A percentile compares a stretch with the other conserved stretches of the same genome.
phyloP scores from a whole-genome alignment of 2,888 invertebrate genomes.

The Amphimallon solstitiale region DNA sequence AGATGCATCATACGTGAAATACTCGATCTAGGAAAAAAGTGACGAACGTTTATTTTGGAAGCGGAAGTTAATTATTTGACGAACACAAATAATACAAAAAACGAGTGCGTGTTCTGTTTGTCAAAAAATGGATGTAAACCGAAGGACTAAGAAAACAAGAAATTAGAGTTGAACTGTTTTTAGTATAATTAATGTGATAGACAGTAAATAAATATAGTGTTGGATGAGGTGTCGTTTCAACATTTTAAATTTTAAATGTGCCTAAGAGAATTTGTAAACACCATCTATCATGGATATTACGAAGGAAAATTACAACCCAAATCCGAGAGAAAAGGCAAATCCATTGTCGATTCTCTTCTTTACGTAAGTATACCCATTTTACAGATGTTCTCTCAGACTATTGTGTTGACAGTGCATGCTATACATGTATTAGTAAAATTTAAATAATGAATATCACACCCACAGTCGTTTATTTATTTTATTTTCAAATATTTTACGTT shows the following conservation, averaged over 20 bases:
- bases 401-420: no score
- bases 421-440: no score
- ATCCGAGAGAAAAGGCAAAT: conserved; percentile 65
- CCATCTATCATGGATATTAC: conserved; percentile 62
- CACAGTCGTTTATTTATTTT: no score
- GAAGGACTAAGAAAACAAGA: neutral
- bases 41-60: conserved; percentile 20
- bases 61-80: conserved; percentile 19
- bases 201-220: conserved; percentile 16
- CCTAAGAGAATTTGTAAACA: neutral
- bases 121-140: conserved; percentile 14
- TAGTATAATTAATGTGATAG: conserved; percentile 14
- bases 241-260: conserved; percentile 28
- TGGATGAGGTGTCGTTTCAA: conserved; percentile 2
- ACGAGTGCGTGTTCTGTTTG: neutral
- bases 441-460: no score
- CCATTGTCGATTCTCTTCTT: conserved; percentile 64
- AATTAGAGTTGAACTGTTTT: no score
- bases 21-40: neutral
- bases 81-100: conserved; percentile 6
- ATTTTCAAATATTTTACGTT: no score
- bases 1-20: conserved; percentile 11
- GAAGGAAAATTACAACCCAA: conserved; percentile 64
- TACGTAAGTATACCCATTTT: conserved; percentile 66
- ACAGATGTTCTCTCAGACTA: no score